Conservation (phyloP, 2,888 invertebrate genomes). For the Melanchra persicariae region DNA sequence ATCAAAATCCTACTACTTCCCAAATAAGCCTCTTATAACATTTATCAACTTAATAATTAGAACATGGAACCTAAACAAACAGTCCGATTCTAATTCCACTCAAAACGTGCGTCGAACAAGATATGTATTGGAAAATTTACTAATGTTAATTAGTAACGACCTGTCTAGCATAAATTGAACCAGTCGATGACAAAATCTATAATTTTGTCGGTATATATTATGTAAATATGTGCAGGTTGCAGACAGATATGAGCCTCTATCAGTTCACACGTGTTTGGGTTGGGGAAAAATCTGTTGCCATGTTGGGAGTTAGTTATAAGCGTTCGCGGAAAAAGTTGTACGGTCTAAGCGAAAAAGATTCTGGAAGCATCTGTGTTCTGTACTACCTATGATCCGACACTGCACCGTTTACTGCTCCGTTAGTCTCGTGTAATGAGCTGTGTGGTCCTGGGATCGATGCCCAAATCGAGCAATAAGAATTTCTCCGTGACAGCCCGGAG, state of each 20-base stretch:
- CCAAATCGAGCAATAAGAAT: no score
- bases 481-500: no score
- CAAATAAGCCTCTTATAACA: not conserved
- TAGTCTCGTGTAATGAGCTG: no score
- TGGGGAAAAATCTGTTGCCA: constrained; percentile 40
- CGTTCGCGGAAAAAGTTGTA: constrained; percentile 20
- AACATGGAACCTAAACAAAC: constrained; percentile 3
- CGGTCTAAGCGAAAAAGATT: no score
- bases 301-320: constrained; percentile 12
- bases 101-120: constrained; percentile 18
- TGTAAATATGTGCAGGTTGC: constrained; percentile 39
- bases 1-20: not conserved
- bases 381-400: no score
- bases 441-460: no score
- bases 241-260: constrained; percentile 47
- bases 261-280: constrained; percentile 24
- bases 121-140: constrained; percentile 50
- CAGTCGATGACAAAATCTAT: constrained; percentile 26
- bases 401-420: no score
- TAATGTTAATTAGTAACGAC: constrained; percentile 46
- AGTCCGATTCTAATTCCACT: constrained; percentile 40
- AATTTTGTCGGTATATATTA: constrained; percentile 5
- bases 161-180: constrained; percentile 41
- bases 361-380: no score
- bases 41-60: constrained; percentile 2